phyloP scores from a whole-genome alignment of 2,113 vertebrate genomes.

The Sinocyclocheilus maitianheensis region DNA sequence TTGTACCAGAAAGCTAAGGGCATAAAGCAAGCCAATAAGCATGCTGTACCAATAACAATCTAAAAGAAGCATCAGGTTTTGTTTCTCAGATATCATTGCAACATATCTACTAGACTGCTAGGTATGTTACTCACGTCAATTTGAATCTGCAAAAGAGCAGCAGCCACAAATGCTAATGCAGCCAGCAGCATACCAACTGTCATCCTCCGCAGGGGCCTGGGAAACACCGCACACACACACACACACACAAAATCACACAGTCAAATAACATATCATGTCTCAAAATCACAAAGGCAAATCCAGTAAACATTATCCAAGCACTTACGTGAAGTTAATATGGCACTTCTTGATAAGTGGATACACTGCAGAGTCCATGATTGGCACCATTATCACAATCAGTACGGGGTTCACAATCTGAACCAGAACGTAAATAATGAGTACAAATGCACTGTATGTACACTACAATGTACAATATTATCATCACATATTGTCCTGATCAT shows the following conservation, averaged over 20 bases:
- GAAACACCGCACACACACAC: constrained; percentile 21
- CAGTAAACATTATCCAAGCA: constrained; percentile 44
- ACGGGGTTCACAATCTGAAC: constrained; percentile 89
- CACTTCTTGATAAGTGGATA: constrained; percentile 91
- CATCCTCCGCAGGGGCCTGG: constrained; percentile 88
- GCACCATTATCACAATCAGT: constrained; percentile 88
- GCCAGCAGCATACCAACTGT: constrained; percentile 92
- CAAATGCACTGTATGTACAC: neutral
- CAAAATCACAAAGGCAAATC: neutral
- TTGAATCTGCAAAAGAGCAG: constrained; percentile 86
- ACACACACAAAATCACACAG: constrained; percentile 1
- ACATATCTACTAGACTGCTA: neutral
- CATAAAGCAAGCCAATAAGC: neutral
- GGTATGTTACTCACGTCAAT: constrained; percentile 83
- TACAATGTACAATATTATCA: neutral
- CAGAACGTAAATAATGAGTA: constrained; percentile 1
- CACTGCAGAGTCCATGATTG: constrained; percentile 78
- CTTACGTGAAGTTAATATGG: constrained; percentile 91
- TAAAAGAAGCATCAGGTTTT: neutral
- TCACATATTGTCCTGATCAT: neutral
- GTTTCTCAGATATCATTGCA: neutral
- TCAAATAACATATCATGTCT: neutral
- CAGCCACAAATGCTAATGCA: constrained; percentile 84
- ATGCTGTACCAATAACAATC: neutral
- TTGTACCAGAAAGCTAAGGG: neutral